phyloP scores from a whole-genome alignment of 2,797 vertebrate genomes.

The Hoplostethus atlanticus region DNA sequence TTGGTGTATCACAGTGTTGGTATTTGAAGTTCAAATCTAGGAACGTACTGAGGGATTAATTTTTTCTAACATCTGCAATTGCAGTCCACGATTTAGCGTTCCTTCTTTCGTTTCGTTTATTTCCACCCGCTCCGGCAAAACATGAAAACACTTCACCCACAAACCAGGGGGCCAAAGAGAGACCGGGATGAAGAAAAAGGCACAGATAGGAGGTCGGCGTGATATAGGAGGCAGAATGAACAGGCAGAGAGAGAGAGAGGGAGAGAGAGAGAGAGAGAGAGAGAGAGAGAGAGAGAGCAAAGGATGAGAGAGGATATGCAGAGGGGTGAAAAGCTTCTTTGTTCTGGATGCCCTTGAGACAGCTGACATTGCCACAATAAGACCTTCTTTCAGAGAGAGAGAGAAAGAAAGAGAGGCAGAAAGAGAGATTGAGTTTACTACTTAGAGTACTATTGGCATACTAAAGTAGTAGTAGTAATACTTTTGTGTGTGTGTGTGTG shows the following conservation, averaged over 20 bases:
- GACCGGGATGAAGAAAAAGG: neutral
- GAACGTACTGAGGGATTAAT: constrained; percentile 24
- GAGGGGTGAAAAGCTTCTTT: constrained; percentile 84
- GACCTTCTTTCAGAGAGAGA: constrained; percentile 78
- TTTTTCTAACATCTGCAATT: constrained; percentile 4
- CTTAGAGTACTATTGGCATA: constrained; percentile 40
- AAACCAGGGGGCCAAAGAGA: constrained; percentile 23
- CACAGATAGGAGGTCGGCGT: constrained; percentile 52
- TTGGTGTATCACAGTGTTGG: neutral
- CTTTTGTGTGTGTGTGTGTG: constrained; percentile 14
- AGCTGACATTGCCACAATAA: constrained; percentile 85
- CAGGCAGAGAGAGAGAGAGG: constrained; percentile 41
- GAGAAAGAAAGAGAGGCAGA: constrained; percentile 56
- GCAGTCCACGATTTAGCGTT: no score
- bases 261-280: constrained; percentile 27
- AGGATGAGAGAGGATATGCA: constrained; percentile 75
- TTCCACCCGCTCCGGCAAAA: constrained; percentile 15
- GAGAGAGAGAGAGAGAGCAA: constrained; percentile 6
- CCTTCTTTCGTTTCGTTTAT: constrained; percentile 19
- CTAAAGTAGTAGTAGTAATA: constrained; percentile 14
- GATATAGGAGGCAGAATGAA: constrained; percentile 55
- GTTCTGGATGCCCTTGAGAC: constrained; percentile 86
- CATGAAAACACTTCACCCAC: neutral
- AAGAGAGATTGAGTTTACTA: constrained; percentile 52
- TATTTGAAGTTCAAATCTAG: constrained; percentile 31